Percentiles rank a stretch among this genome's conserved stretches.
These are phyloP conservation scores for Eulemur rubriventer DNA, from an alignment of 2,797 vertebrate genomes.

Conservation along the genomic window DNA sequence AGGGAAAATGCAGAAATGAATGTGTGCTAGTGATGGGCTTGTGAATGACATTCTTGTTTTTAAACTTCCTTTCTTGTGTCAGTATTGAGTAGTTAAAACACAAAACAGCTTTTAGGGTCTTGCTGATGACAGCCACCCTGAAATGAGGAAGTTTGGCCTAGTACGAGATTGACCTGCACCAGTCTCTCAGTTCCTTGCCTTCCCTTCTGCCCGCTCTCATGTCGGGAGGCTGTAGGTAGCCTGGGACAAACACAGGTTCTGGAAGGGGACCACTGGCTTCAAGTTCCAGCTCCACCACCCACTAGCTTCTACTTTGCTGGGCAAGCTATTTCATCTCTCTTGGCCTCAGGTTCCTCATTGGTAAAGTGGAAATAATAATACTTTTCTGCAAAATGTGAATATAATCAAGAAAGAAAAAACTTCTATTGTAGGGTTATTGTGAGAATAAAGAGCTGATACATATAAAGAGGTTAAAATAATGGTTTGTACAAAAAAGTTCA, in stretches of 20 bases:
- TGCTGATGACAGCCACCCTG: not conserved
- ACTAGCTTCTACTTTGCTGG: not conserved
- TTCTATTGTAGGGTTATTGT: not conserved
- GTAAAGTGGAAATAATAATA: not conserved
- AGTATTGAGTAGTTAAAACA: constrained; percentile 10
- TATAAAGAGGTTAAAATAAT: constrained; percentile 7
- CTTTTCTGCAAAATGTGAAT: no score
- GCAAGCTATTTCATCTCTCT: not conserved
- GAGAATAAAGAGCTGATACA: not conserved
- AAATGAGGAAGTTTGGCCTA: not conserved
- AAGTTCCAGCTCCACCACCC: not conserved
- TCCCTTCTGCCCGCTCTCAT: not conserved
- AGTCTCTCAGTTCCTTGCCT: not conserved
- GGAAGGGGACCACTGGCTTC: not conserved
- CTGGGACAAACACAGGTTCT: not conserved
- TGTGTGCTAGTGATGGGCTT: not conserved
- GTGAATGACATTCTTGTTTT: not conserved
- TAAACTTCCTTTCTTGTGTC: constrained; percentile 27
- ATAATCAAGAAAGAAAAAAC: no score
- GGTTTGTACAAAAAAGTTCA: not conserved
- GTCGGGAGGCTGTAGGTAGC: not conserved
- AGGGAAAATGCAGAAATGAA: not conserved
- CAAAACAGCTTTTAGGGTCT: not conserved
- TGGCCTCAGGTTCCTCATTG: not conserved
- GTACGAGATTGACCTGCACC: not conserved